Conservation (phyloP, 2,888 invertebrate genomes). For the Drosophila suboccidentalis region DNA sequence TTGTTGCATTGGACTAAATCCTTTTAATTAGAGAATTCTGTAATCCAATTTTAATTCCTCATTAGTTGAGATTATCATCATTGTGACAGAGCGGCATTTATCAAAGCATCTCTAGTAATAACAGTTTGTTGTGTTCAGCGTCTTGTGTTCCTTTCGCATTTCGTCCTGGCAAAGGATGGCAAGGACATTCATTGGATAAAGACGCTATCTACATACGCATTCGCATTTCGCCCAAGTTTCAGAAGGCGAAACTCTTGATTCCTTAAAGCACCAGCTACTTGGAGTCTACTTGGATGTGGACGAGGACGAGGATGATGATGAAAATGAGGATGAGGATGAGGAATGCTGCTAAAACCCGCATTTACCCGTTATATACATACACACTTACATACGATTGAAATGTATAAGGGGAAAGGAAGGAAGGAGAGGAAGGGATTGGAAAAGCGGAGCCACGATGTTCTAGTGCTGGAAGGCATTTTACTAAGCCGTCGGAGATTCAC, state of each 20-base stretch:
- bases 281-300: neutral
- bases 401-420: slow-evolving; percentile 9
- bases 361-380: slow-evolving; percentile 28
- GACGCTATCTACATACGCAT: slow-evolving; percentile 48
- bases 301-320: neutral
- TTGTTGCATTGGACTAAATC: slow-evolving; percentile 55
- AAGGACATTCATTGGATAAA: slow-evolving; percentile 24
- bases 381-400: slow-evolving; percentile 38
- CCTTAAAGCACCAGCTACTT: slow-evolving; percentile 21
- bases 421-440: neutral
- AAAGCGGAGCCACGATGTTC: slow-evolving; percentile 39
- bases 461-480: slow-evolving; percentile 62
- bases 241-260: slow-evolving; percentile 24
- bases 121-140: slow-evolving; percentile 48
- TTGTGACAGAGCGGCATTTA: slow-evolving; percentile 63
- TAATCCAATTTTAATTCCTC: slow-evolving; percentile 73
- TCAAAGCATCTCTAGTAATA: slow-evolving; percentile 57
- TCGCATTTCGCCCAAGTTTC: slow-evolving; percentile 14
- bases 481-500: slow-evolving; percentile 66
- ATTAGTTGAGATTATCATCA: slow-evolving; percentile 72
- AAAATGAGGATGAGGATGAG: slow-evolving; percentile 19
- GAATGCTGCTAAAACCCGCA: slow-evolving; percentile 50
- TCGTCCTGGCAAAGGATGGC: slow-evolving; percentile 19
- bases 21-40: slow-evolving; percentile 62
- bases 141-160: slow-evolving; percentile 25